Conservation (phyloP, 2,888 invertebrate genomes). For the Tinea semifulvella region DNA sequence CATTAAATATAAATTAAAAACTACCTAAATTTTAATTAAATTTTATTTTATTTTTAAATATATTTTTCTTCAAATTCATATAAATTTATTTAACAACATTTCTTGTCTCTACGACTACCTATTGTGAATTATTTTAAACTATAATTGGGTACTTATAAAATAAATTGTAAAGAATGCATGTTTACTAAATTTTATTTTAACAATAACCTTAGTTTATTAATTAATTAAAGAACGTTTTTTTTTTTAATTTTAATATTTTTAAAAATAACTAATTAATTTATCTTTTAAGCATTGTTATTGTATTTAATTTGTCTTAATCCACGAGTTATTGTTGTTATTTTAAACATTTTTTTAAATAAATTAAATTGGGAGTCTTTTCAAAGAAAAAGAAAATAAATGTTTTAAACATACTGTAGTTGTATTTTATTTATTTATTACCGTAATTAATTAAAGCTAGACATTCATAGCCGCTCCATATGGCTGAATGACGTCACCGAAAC, state of each 20-base stretch:
- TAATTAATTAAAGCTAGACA: too few species aligned
- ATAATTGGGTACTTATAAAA: too few species aligned
- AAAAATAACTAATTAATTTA: conserved; percentile 1
- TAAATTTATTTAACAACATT: too few species aligned
- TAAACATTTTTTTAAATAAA: conserved; percentile 1
- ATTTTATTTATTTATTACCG: neutral
- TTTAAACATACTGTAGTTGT: neutral
- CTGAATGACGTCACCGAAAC: too few species aligned
- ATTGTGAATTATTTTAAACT: too few species aligned
- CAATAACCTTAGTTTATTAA: neutral
- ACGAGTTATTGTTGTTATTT: conserved; percentile 1
- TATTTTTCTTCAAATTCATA: too few species aligned
- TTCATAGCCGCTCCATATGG: too few species aligned
- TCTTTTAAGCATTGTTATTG: conserved; percentile 5
- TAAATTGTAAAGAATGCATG: conserved; percentile 1
- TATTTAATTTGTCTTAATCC: conserved; percentile 3
- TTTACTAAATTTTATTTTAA: neutral
- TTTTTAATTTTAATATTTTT: neutral
- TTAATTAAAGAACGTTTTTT: neutral
- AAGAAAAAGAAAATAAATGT: conserved; percentile 1
- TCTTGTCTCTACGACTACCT: too few species aligned
- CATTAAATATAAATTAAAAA: too few species aligned
- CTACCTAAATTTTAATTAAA: too few species aligned
- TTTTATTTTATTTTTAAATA: too few species aligned
- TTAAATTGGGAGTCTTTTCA: conserved; percentile 1